Conservation (phyloP, 2,888 invertebrate species). For the Oscheius sp. region DNA sequence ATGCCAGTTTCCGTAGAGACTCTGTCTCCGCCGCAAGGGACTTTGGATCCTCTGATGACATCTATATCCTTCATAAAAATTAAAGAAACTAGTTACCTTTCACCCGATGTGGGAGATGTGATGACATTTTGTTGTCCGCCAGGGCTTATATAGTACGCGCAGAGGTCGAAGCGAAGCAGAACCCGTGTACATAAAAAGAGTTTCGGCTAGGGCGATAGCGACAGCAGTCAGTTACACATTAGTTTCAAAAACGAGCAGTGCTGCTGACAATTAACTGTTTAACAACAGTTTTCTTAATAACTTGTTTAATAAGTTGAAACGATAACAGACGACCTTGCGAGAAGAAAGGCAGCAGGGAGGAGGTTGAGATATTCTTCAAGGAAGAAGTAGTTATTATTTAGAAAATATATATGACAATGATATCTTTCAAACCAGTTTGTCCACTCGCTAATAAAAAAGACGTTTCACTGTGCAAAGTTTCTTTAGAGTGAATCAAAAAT, state of each 20-base stretch:
- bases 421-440: no score
- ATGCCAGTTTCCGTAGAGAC: constrained; percentile 26
- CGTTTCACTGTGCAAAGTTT: no score
- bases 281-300: no score
- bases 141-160: not conserved
- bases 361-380: no score
- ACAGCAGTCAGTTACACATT: not conserved
- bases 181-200: constrained; percentile 11
- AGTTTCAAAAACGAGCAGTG: not conserved
- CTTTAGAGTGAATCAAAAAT: no score
- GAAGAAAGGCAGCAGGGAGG: no score
- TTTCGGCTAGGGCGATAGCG: not conserved
- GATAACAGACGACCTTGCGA: no score
- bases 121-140: not conserved
- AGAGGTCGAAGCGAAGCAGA: constrained; percentile 1
- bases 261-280: no score
- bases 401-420: no score
- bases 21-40: constrained; percentile 15
- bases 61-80: not conserved
- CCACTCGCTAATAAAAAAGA: no score
- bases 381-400: no score
- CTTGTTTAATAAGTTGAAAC: no score
- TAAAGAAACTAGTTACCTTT: not conserved
- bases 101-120: not conserved
- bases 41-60: constrained; percentile 27